Base-by-base conservation (phyloP, 2,888 invertebrate genomes). In the Dasypogon diadema region DNA sequence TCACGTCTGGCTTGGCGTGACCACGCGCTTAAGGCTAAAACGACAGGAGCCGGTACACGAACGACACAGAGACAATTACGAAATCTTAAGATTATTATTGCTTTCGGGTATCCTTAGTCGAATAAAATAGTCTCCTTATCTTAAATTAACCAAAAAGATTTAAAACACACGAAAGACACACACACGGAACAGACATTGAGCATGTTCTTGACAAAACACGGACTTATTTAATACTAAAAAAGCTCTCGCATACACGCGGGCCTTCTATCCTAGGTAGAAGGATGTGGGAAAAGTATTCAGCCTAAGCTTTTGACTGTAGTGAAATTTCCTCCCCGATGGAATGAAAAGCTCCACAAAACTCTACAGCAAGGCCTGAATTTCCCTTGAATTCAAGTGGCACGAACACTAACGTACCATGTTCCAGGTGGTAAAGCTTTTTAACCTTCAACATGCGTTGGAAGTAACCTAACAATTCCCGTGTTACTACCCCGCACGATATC, bases 171-270 rank as follows among this genome's bases (percentile, higher is more conserved):
- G 65, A 68, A 68, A 68, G 22, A 46, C 48, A 68, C 65, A 68
- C 65, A 46, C 65, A 68, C 65, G 65, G 48, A 12, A 16, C 26
- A 48, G 24, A 65, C 46, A 46, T 46, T 46, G 48, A 22, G 26
- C 48, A 48, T 30, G 65, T 68, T 48, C 65, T 68, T 68, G 14
- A 68, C 65, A 2, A 48, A 46, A 68, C 65, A 68, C 65, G 65
- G 24, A 48, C 48, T 68, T 68, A 46, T 46, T 68, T 68, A 68
- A 68, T 68, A 68, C 65, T 68, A 68, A 68, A 68, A 68, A 68
- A 68, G 65, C 65, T 68, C 48, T 46, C 65, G 65, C 46, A 68
- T 68, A 68, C 48, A 68, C 65, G 65, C 65, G 65, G 60, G 42
- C 58, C 58, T 34, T 58, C 58, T 34, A 30, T 26, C 16, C 58